phyloP scores from a whole-genome alignment of 2,797 vertebrate species.

The Siniperca obscura region DNA sequence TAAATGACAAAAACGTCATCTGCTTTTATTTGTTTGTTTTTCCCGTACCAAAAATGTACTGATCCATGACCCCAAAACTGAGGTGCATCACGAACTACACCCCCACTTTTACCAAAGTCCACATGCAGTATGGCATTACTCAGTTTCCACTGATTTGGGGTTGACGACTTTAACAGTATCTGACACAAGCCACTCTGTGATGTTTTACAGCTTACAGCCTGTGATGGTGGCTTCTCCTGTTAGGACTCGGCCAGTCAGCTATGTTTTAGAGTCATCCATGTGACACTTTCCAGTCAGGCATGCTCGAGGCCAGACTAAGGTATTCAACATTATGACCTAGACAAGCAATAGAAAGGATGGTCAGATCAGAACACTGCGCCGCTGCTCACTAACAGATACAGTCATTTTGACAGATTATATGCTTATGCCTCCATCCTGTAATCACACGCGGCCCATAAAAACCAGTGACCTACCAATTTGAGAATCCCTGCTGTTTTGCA shows the following conservation, averaged over 20 bases:
- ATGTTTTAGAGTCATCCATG: slow-evolving; percentile 10
- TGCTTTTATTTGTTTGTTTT: background rate
- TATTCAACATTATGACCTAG: slow-evolving; percentile 42
- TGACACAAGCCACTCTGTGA: background rate
- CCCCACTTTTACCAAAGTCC: too few relatives aligned
- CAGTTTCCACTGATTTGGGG: background rate
- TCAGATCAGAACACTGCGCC: slow-evolving; percentile 65
- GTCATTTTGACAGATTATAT: slow-evolving; percentile 80
- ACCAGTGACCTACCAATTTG: slow-evolving; percentile 79
- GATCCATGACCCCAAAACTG: background rate
- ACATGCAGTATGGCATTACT: background rate
- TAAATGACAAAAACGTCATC: background rate
- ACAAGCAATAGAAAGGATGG: slow-evolving; percentile 23
- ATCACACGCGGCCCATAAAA: slow-evolving; percentile 70
- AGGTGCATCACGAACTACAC: background rate
- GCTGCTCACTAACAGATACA: slow-evolving; percentile 68
- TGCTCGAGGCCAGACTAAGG: slow-evolving; percentile 24
- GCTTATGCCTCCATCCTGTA: slow-evolving; percentile 77
- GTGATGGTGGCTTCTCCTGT: background rate
- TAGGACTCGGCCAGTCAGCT: slow-evolving; percentile 25
- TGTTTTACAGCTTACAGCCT: background rate
- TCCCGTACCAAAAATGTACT: background rate
- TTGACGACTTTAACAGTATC: background rate
- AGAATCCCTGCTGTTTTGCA: slow-evolving; percentile 73
- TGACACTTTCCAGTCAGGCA: slow-evolving; percentile 27